Evolutionary conservation across 2,113 vertebrate genomes (phyloP).

Genomic region (Recurvirostra avosetta): DNA sequence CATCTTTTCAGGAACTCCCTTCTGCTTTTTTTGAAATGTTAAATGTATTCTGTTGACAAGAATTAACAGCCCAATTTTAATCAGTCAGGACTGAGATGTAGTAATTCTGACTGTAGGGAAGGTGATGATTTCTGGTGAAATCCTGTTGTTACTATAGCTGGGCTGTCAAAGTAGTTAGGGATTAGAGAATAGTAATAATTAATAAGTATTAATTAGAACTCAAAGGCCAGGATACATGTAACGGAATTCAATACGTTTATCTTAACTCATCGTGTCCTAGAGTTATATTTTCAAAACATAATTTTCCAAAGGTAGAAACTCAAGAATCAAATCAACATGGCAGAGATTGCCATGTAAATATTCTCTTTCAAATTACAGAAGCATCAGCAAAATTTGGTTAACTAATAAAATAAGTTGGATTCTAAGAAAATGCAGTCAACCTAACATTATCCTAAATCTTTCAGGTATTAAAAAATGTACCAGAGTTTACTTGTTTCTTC

Average conservation of each 20-base stretch:
- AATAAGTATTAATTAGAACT: neutral
- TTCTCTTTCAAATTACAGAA: neutral
- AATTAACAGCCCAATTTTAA: neutral
- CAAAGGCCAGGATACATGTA: neutral
- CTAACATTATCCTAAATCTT: neutral
- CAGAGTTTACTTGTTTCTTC: neutral
- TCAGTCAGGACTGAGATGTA: neutral
- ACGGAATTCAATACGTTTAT: neutral
- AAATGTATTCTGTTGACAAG: neutral
- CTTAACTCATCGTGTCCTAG: neutral
- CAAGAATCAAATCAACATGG: neutral
- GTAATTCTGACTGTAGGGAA: neutral
- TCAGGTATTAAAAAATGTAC: neutral
- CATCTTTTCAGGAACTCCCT: neutral
- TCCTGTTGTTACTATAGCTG: neutral
- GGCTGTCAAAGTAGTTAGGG: neutral
- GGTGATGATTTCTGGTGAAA: neutral
- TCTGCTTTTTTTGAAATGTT: neutral
- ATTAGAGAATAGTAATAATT: neutral
- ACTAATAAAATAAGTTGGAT: neutral
- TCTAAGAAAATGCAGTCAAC: neutral
- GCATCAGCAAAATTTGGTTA: neutral
- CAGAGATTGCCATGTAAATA: neutral
- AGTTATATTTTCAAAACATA: neutral
- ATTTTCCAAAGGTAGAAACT: neutral